phyloP scores from a whole-genome alignment of 1,140 invertebrate species.

The Reticulitermes speratus region DNA sequence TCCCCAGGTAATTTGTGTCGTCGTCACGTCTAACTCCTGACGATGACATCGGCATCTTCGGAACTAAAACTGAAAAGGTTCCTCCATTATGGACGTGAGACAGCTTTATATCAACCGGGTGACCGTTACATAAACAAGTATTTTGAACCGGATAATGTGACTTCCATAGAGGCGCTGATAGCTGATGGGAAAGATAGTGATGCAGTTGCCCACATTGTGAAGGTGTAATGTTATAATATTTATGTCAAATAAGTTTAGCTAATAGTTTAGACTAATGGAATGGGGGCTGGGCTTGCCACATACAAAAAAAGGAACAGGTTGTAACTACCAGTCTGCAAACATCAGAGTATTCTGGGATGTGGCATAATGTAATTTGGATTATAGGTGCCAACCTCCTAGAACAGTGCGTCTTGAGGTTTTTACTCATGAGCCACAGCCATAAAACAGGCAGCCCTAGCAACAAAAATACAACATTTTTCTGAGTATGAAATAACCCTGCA shows the following conservation, averaged over 20 bases:
- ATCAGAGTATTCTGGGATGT: no score
- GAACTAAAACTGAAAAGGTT: conserved; percentile 32
- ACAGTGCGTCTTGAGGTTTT: no score
- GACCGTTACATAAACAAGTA: conserved; percentile 25
- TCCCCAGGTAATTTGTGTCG: neutral
- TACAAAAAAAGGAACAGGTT: no score
- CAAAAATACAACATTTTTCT: no score
- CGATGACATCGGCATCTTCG: conserved; percentile 25
- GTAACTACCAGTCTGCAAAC: no score
- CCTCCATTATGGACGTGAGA: conserved; percentile 32
- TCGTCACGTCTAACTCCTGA: conserved; percentile 11
- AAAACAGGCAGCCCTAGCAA: no score
- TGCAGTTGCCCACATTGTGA: conserved; percentile 32
- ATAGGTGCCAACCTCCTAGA: no score
- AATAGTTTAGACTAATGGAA: no score
- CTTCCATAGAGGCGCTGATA: conserved; percentile 27
- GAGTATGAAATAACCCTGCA: no score
- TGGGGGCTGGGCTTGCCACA: neutral
- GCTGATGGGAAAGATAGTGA: conserved; percentile 30
- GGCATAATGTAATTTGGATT: no score
- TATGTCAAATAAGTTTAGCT: neutral
- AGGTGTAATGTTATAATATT: conserved; percentile 2
- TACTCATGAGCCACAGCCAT: no score
- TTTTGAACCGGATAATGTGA: conserved; percentile 26
- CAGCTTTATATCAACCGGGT: conserved; percentile 30